phyloP scores from a whole-genome alignment of 2,888 invertebrate species.

The Macrophya annulata region DNA sequence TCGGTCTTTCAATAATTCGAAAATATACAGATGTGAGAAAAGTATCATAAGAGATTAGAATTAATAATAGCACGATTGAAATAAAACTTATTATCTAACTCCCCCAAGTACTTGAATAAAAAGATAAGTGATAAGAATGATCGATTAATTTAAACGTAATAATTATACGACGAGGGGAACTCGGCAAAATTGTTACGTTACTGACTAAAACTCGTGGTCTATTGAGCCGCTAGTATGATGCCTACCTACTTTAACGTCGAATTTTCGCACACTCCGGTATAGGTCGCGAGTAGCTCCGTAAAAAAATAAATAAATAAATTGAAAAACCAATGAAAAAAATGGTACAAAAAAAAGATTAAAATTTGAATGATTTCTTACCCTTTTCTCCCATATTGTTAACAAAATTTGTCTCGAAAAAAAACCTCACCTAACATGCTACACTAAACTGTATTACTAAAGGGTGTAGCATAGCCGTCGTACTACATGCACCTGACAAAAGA shows the following conservation, averaged over 20 bases:
- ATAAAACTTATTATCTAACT: background rate
- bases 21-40: background rate
- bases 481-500: slow-evolving; percentile 30
- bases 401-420: background rate
- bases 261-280: slow-evolving; percentile 16
- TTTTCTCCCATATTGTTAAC: slow-evolving; percentile 41
- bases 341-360: background rate
- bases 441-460: background rate
- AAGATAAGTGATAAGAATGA: slow-evolving; percentile 1
- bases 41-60: background rate
- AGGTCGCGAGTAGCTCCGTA: background rate
- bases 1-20: background rate
- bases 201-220: slow-evolving; percentile 19
- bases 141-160: background rate
- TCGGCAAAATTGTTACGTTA: background rate
- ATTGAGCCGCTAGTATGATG: slow-evolving; percentile 1
- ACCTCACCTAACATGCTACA: slow-evolving; percentile 26
- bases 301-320: background rate
- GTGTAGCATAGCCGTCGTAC: slow-evolving; percentile 17
- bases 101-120: background rate
- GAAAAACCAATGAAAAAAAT: too few relatives aligned
- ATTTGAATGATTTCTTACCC: slow-evolving; percentile 7
- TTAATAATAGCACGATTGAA: background rate
- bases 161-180: background rate
- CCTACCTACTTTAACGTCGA: background rate